These are phyloP conservation scores for Rhamnusium bicolor DNA, from an alignment of 2,888 invertebrate species.

Conservation along the genomic window DNA sequence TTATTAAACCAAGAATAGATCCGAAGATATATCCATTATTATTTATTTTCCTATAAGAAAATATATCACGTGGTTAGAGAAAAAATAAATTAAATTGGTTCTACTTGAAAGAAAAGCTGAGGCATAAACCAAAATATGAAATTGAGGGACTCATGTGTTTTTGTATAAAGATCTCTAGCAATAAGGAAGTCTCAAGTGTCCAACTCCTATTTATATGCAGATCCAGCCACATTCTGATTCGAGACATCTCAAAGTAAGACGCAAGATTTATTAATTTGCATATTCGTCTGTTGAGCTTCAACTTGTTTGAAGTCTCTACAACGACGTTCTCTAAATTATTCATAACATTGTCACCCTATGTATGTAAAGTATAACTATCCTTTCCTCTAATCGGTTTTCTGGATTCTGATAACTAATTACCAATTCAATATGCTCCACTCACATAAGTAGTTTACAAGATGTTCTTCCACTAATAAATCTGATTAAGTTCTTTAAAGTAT, in stretches of 20 bases:
- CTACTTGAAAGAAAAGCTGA: conserved; percentile 36
- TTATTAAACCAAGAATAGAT: conserved; percentile 25
- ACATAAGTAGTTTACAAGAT: conserved; percentile 27
- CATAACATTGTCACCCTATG: conserved; percentile 67
- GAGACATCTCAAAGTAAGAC: conserved; percentile 67
- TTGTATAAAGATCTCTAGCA: conserved; percentile 43
- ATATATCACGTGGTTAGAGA: conserved; percentile 27
- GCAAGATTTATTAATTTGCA: conserved; percentile 70
- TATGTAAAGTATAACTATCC: conserved; percentile 61
- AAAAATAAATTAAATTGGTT: conserved; percentile 48
- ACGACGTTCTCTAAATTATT: conserved; percentile 68
- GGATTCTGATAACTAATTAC: conserved; percentile 49
- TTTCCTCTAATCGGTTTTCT: conserved; percentile 50
- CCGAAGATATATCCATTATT: conserved; percentile 21
- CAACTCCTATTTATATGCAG: conserved; percentile 68
- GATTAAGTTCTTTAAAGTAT: not conserved
- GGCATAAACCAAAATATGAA: conserved; percentile 45
- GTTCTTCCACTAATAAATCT: not conserved
- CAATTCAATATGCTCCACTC: conserved; percentile 40
- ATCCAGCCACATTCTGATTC: conserved; percentile 63
- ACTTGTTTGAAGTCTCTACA: conserved; percentile 67
- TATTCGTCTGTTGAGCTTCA: conserved; percentile 63
- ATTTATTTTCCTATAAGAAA: conserved; percentile 25
- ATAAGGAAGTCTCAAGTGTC: conserved; percentile 60
- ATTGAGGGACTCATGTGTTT: conserved; percentile 48